phyloP scores from a whole-genome alignment of 2,888 invertebrate genomes.

The Nomada ferruginata region DNA sequence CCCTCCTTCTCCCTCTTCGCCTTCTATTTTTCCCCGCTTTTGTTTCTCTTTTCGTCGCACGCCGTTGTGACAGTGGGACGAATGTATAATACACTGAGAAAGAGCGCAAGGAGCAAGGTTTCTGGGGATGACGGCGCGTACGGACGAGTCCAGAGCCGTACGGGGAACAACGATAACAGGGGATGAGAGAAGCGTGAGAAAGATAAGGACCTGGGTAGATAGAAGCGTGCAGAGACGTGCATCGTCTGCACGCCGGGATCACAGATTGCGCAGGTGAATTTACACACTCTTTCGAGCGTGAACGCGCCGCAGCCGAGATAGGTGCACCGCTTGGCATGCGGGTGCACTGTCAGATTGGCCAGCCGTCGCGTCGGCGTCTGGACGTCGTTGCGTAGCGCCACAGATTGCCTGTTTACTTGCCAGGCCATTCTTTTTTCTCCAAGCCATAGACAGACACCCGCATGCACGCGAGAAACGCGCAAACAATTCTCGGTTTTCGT shows the following conservation, averaged over 20 bases:
- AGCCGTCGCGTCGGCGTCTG: slow-evolving; percentile 26
- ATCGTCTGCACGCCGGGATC: slow-evolving; percentile 39
- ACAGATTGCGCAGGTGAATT: slow-evolving; percentile 61
- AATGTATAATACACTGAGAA: too few species aligned
- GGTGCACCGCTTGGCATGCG: slow-evolving; percentile 54
- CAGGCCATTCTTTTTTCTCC: slow-evolving; percentile 15
- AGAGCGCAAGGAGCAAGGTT: background rate
- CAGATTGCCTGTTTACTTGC: slow-evolving; percentile 52
- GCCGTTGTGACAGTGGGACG: background rate
- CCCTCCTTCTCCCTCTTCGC: slow-evolving; percentile 25
- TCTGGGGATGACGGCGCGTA: slow-evolving; percentile 32
- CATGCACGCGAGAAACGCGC: slow-evolving; percentile 39
- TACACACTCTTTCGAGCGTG: slow-evolving; percentile 56
- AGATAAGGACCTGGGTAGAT: slow-evolving; percentile 19
- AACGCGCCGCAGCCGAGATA: slow-evolving; percentile 47
- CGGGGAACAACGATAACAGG: slow-evolving; percentile 15
- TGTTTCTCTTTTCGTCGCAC: background rate
- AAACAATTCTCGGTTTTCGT: slow-evolving; percentile 31
- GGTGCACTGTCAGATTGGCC: slow-evolving; percentile 47
- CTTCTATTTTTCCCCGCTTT: background rate
- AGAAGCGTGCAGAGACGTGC: slow-evolving; percentile 2
- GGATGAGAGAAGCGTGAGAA: slow-evolving; percentile 26
- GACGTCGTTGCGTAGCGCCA: slow-evolving; percentile 14
- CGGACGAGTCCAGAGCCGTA: background rate
- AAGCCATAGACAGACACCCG: slow-evolving; percentile 36